These are phyloP conservation scores for Drosophila maculinotata DNA, from an alignment of 2,888 invertebrate species.

Conservation along the genomic window DNA sequence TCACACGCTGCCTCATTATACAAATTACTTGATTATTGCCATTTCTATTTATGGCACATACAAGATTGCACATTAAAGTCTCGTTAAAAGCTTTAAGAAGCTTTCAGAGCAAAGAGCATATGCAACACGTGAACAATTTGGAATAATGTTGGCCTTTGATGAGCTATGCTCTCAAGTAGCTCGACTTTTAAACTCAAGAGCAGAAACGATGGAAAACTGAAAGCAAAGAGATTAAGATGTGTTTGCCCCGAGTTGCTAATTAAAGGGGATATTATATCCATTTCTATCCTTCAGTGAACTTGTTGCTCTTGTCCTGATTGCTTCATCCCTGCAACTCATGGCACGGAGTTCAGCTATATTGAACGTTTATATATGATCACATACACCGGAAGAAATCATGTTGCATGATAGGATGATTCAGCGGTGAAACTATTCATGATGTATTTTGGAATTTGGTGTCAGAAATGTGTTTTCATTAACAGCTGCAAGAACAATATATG, in stretches of 20 bases:
- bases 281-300: too few relatives aligned
- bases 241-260: background rate
- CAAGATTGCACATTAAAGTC: background rate
- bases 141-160: background rate
- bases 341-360: too few relatives aligned
- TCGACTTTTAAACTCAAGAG: background rate
- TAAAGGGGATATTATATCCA: background rate
- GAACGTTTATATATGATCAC: too few relatives aligned
- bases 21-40: background rate
- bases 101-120: slow-evolving; percentile 1
- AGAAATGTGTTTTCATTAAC: too few relatives aligned
- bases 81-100: background rate
- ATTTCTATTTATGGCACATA: background rate
- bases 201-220: too few relatives aligned
- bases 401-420: too few relatives aligned
- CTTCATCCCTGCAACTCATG: too few relatives aligned
- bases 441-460: too few relatives aligned
- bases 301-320: too few relatives aligned
- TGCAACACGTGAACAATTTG: background rate
- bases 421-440: too few relatives aligned
- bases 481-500: too few relatives aligned
- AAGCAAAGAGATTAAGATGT: background rate
- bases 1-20: background rate
- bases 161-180: background rate
- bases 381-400: too few relatives aligned